Evolutionary conservation across 2,888 invertebrate genomes (phyloP).

Genomic region (Mythimna loreyi): DNA sequence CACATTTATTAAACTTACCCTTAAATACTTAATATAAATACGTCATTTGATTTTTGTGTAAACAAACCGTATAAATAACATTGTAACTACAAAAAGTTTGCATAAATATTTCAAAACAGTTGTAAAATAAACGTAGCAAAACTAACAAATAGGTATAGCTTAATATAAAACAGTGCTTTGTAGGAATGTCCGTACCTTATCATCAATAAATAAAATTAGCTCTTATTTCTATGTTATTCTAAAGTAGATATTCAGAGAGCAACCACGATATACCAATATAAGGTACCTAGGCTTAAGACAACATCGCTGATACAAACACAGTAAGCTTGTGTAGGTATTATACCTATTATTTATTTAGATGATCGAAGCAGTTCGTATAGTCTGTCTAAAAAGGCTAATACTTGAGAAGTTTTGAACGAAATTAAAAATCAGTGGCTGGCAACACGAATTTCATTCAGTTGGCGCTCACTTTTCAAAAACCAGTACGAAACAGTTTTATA

Average conservation of each 20-base stretch:
- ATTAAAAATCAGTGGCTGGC: no score
- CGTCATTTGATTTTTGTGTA: conserved; percentile 18
- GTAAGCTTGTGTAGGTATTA: conserved; percentile 12
- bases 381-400: no score
- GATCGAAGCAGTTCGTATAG: neutral
- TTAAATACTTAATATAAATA: conserved; percentile 8
- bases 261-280: conserved; percentile 32
- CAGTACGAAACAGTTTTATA: no score
- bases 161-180: conserved; percentile 56
- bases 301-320: conserved; percentile 30
- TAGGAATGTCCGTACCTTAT: conserved; percentile 61
- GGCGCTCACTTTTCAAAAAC: no score
- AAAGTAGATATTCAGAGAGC: conserved; percentile 61
- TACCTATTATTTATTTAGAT: conserved; percentile 10
- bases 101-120: conserved; percentile 56
- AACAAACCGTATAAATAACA: conserved; percentile 15
- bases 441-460: no score
- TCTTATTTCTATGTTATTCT: conserved; percentile 47
- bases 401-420: no score
- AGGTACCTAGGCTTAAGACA: conserved; percentile 9
- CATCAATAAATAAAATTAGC: conserved; percentile 44
- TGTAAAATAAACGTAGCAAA: conserved; percentile 61
- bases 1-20: conserved; percentile 29
- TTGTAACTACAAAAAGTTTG: conserved; percentile 50
- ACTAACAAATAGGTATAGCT: conserved; percentile 50